These are phyloP conservation scores for Melanargia galathea DNA, from an alignment of 2,888 invertebrate species.

Conservation along the genomic window DNA sequence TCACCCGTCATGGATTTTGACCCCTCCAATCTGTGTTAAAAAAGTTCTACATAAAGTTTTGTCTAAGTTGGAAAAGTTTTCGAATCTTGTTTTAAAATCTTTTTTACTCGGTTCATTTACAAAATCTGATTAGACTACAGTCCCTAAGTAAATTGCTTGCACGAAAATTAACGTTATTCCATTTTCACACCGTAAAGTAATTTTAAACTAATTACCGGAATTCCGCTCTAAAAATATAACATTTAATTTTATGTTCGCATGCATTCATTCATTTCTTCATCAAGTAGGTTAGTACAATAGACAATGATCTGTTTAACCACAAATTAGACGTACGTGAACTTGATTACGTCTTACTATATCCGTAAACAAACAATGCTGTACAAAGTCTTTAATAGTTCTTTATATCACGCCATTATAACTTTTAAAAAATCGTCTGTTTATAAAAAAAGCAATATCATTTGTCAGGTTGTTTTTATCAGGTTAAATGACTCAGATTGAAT, in stretches of 20 bases:
- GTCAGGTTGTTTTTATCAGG: not conserved
- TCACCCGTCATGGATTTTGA: not conserved
- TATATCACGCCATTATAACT: not conserved
- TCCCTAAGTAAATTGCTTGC: not conserved
- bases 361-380: constrained; percentile 20
- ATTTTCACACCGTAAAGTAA: constrained; percentile 10
- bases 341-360: not conserved
- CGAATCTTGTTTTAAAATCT: not conserved
- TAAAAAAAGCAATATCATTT: not conserved
- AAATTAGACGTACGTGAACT: constrained; percentile 26
- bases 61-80: not conserved
- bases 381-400: not conserved
- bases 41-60: constrained; percentile 1
- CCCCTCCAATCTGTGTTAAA: not conserved
- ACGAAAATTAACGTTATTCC: constrained; percentile 5
- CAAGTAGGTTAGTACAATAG: not conserved
- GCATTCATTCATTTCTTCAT: constrained; percentile 19
- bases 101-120: not conserved
- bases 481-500: constrained; percentile 8
- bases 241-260: constrained; percentile 7
- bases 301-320: constrained; percentile 20
- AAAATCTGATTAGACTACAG: not conserved
- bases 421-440: not conserved
- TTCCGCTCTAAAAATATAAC: constrained; percentile 1
- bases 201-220: not conserved